Base-by-base conservation (phyloP, 2,888 invertebrate species). In the Protodeltote pygarga region DNA sequence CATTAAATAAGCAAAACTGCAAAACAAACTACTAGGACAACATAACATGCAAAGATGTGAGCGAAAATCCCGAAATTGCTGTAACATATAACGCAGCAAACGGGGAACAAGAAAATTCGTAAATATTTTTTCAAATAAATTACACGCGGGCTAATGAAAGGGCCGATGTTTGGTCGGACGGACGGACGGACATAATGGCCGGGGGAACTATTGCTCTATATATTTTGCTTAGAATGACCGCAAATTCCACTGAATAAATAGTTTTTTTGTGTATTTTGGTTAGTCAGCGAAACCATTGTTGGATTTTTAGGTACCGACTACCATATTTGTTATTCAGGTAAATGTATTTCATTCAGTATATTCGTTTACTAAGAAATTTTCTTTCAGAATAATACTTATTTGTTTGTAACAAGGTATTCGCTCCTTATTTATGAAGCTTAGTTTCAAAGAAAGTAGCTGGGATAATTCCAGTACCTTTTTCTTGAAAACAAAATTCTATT, bases 161-260 rank as follows among this genome's bases (percentile, higher is more conserved):
- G 73, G 74, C 65, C 65, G 65, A 50, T 51, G 60, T 53, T 57
- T 53, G 67, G 48, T 42, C 42, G 53, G 31, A 37, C 45, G 41
- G 50, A 53, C 57, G 57, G 45, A 68, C 63, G 58, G 40, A 48
- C 58, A 63, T 53, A 71, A 71, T 58, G 25, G 61, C 37, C 33
- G 20, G 32, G 54, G 52, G 14, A 58, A 71, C 68, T 71, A 77
- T 77, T 77, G 76, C 77, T 65, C 74, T 71, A 78, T 81, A 77
- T 81, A 75, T 81, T 76, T 73, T 64, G 60, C 65, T 66, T 68
- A 59, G 63, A 81, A 82, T 77, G 75, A 75, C 81, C 79, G 69
- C 75, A 64, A 76, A 72, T 81, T 80, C 76, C 65, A 62, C 68
- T 66, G 66, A 75, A 79, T 77, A 79, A 79, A 80, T 80, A 39